Percentiles rank a stretch among this genome's conserved stretches.
These are phyloP conservation scores for Ectobius pallidus DNA, from an alignment of 2,888 invertebrate species.

Conservation along the genomic window DNA sequence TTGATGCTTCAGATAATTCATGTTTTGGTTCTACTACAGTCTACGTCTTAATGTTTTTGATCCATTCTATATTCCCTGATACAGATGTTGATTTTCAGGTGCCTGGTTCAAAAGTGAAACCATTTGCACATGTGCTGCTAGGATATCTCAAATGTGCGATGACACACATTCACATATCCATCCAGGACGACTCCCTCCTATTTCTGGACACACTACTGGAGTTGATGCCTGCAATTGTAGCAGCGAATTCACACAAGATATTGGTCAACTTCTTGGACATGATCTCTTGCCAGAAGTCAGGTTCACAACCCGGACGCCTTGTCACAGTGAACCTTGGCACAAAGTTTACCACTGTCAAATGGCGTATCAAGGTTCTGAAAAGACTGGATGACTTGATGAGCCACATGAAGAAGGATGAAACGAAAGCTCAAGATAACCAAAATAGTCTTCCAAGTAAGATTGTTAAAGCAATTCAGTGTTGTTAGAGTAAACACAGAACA, in stretches of 20 bases:
- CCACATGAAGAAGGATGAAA: no score
- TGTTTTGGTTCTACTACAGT: no score
- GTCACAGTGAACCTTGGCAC: slow-evolving; percentile 72
- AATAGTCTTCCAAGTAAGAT: no score
- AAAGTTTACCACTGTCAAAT: slow-evolving; percentile 75
- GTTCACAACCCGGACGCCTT: slow-evolving; percentile 69
- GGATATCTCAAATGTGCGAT: slow-evolving; percentile 86
- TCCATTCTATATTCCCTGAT: no score
- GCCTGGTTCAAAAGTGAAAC: slow-evolving; percentile 62
- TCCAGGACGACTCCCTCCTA: slow-evolving; percentile 83
- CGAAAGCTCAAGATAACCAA: no score
- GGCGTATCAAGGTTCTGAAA: slow-evolving; percentile 70
- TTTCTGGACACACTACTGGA: slow-evolving; percentile 78
- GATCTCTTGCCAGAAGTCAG: slow-evolving; percentile 75
- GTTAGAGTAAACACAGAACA: no score
- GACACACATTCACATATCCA: slow-evolving; percentile 81
- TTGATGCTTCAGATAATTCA: no score
- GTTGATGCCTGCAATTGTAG: slow-evolving; percentile 69
- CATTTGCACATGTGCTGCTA: slow-evolving; percentile 78
- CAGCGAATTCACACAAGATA: slow-evolving; percentile 70
- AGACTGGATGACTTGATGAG: slow-evolving; percentile 69
- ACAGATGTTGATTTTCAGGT: slow-evolving; percentile 48
- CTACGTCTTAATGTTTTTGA: no score
- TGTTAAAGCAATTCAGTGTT: no score
- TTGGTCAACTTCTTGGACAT: slow-evolving; percentile 82